phyloP scores from a whole-genome alignment of 2,888 invertebrate genomes.

The Leucophenga montana region DNA sequence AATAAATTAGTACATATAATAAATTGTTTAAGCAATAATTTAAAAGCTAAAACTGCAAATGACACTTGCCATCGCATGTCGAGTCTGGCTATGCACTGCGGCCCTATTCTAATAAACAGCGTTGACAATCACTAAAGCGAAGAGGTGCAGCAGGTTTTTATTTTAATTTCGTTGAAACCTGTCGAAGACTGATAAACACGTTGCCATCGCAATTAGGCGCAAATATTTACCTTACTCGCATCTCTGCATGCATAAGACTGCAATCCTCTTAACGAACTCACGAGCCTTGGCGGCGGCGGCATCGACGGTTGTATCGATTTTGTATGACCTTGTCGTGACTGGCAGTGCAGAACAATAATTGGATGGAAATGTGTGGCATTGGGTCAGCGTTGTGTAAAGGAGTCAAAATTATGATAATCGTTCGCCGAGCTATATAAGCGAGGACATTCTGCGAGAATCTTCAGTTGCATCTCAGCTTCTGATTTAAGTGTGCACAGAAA shows the following conservation, averaged over 20 bases:
- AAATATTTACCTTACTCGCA: conserved; percentile 18
- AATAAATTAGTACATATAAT: too few species aligned
- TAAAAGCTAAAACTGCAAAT: too few species aligned
- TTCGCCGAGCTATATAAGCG: conserved; percentile 50
- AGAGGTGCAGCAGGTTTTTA: conserved; percentile 14
- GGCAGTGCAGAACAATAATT: conserved; percentile 42
- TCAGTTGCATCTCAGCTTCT: conserved; percentile 2
- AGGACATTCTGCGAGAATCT: conserved; percentile 6
- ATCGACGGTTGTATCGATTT: conserved; percentile 23
- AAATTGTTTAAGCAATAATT: too few species aligned
- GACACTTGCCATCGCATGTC: neutral
- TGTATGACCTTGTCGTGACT: conserved; percentile 52
- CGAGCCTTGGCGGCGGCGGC: conserved; percentile 32
- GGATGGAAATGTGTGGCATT: conserved; percentile 52
- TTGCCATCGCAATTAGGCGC: conserved; percentile 50
- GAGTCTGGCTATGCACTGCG: neutral
- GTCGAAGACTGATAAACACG: conserved; percentile 59
- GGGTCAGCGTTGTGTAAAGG: conserved; percentile 45
- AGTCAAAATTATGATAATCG: neutral
- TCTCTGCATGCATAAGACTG: conserved; percentile 32
- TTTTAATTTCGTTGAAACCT: conserved; percentile 42
- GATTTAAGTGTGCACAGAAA: neutral
- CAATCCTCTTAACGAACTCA: too few species aligned
- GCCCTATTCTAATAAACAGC: conserved; percentile 26
- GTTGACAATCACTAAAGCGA: neutral